Percentiles rank a stretch among this genome's conserved stretches.
Evolutionary conservation across 2,113 vertebrate genomes (phyloP).

Genomic region (Canis aureus): DNA sequence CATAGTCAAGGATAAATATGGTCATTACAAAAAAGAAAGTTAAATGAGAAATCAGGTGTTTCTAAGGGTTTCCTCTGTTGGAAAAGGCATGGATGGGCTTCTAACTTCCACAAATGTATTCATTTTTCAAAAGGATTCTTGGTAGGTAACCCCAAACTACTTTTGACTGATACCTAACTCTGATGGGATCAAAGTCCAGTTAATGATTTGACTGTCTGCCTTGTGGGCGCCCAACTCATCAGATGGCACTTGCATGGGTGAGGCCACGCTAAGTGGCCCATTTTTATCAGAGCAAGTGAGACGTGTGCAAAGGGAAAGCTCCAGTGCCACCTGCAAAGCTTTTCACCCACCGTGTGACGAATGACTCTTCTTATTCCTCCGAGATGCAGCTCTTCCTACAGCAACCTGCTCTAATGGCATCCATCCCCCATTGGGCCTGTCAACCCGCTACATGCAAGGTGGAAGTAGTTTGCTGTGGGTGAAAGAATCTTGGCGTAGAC

Average conservation of each 20-base stretch:
- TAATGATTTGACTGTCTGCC: not conserved
- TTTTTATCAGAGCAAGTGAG: not conserved
- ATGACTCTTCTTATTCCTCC: not conserved
- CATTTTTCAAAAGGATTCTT: not conserved
- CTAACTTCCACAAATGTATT: not conserved
- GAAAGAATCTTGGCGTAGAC: too few species aligned
- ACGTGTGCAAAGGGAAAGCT: not conserved
- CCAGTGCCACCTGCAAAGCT: not conserved
- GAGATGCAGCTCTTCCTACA: not conserved
- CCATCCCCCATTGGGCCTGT: not conserved
- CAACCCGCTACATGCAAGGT: not conserved
- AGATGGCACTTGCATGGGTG: not conserved
- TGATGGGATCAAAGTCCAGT: not conserved
- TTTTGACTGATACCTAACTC: slow-evolving; percentile 33
- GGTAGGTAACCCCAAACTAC: not conserved
- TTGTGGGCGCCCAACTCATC: not conserved
- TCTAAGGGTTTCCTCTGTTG: slow-evolving; percentile 8
- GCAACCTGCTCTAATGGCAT: not conserved
- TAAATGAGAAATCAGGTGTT: slow-evolving; percentile 41
- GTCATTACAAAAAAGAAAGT: slow-evolving; percentile 71
- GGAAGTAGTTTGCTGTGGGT: not conserved
- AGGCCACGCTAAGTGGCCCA: not conserved
- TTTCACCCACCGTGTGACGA: not conserved
- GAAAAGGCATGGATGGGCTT: not conserved
- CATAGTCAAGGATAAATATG: slow-evolving; percentile 82